These are phyloP conservation scores for Cephus nigrinus DNA, from an alignment of 2,888 invertebrate genomes.

Conservation along the genomic window DNA sequence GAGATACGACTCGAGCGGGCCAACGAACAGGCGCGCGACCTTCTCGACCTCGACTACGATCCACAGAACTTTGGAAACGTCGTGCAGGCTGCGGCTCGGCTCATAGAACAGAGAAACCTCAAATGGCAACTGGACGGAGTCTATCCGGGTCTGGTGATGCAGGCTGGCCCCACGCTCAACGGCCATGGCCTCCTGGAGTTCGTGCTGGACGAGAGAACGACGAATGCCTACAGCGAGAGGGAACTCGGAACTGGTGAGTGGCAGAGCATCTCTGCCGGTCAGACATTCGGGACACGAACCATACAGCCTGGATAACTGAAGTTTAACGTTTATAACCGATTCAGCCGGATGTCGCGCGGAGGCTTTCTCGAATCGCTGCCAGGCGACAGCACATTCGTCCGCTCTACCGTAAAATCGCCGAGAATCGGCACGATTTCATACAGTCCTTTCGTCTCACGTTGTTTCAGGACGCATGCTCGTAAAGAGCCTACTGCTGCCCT, in stretches of 20 bases:
- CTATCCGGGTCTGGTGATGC: conserved; percentile 81
- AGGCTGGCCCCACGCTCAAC: conserved; percentile 77
- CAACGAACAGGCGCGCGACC: conserved; percentile 73
- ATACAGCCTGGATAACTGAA: too few species aligned
- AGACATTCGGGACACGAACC: conserved; percentile 35
- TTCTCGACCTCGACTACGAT: conserved; percentile 77
- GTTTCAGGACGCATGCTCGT: conserved; percentile 79
- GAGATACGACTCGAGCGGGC: conserved; percentile 74
- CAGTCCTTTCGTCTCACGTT: not conserved
- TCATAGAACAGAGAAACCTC: conserved; percentile 77
- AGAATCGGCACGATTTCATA: not conserved
- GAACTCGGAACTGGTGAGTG: conserved; percentile 74
- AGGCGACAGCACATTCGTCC: conserved; percentile 48
- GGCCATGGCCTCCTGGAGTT: conserved; percentile 82
- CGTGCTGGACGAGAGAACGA: conserved; percentile 72
- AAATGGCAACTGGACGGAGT: conserved; percentile 80
- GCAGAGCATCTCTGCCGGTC: too few species aligned
- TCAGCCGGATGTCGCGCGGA: not conserved
- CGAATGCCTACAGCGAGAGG: conserved; percentile 69
- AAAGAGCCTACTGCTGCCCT: conserved; percentile 79
- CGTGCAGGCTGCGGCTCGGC: conserved; percentile 53
- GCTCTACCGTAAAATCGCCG: conserved; percentile 13
- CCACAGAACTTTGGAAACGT: conserved; percentile 78
- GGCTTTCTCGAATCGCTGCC: conserved; percentile 14
- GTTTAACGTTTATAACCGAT: too few species aligned